These are phyloP conservation scores for Eupithecia subfuscata DNA, from an alignment of 2,888 invertebrate species.

Conservation along the genomic window DNA sequence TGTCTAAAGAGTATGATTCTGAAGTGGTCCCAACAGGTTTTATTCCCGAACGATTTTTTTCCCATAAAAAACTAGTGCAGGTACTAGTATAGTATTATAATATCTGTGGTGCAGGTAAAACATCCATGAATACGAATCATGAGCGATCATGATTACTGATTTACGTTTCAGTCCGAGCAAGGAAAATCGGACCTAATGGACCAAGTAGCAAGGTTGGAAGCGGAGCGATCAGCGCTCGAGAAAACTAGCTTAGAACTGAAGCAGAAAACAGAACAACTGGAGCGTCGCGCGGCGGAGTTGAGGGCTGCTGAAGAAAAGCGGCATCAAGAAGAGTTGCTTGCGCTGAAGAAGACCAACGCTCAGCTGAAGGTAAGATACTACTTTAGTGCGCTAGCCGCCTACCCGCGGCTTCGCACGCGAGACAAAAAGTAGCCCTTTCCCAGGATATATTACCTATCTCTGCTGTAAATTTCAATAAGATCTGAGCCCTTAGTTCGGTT, in stretches of 20 bases:
- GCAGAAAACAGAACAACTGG: conserved; percentile 90
- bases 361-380: conserved; percentile 90
- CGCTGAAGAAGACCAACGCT: conserved; percentile 96
- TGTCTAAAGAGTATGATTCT: too few species aligned
- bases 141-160: neutral
- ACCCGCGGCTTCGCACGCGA: neutral
- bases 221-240: conserved; percentile 86
- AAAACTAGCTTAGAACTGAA: conserved; percentile 84
- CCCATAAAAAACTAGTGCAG: too few species aligned
- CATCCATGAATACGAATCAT: too few species aligned
- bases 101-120: too few species aligned
- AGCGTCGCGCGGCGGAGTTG: conserved; percentile 91
- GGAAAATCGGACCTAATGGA: conserved; percentile 92
- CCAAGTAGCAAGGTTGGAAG: conserved; percentile 88
- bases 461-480: too few species aligned
- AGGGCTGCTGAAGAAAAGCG: conserved; percentile 95
- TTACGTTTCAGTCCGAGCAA: conserved; percentile 87
- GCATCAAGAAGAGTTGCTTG: conserved; percentile 95
- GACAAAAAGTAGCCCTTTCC: too few species aligned
- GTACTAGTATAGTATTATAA: too few species aligned
- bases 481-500: too few species aligned
- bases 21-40: too few species aligned
- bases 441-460: too few species aligned
- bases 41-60: too few species aligned
- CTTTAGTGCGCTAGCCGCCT: neutral